These are phyloP conservation scores for Synanthedon vespiformis DNA, from an alignment of 2,888 invertebrate genomes.

Conservation along the genomic window DNA sequence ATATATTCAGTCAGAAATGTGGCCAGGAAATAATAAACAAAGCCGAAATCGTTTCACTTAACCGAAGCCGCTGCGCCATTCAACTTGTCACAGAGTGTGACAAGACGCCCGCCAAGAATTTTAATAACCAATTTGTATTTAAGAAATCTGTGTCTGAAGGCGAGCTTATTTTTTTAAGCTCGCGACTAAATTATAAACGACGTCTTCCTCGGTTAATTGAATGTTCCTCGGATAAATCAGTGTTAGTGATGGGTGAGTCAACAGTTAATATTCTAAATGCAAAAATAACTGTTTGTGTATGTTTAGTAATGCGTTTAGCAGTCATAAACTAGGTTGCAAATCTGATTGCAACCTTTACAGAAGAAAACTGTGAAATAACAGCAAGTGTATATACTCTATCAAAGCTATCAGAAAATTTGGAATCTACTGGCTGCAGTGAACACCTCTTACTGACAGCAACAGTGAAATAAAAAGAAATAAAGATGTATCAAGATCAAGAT, in stretches of 20 bases:
- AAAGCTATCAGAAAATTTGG: too few species aligned
- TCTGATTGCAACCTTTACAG: too few species aligned
- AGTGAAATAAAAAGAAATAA: too few species aligned
- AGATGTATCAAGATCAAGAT: too few species aligned
- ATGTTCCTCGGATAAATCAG: constrained; percentile 39
- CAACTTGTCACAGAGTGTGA: constrained; percentile 16
- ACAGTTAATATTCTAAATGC: background rate
- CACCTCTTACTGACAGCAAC: too few species aligned
- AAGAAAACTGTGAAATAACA: too few species aligned
- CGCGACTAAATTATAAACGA: constrained; percentile 29
- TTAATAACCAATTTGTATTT: constrained; percentile 68
- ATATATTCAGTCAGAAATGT: background rate
- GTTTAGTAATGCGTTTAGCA: too few species aligned
- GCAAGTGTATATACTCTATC: too few species aligned
- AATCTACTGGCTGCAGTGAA: too few species aligned
- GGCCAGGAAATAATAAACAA: background rate
- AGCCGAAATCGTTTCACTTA: background rate
- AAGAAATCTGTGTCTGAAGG: constrained; percentile 39
- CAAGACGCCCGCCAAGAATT: constrained; percentile 42
- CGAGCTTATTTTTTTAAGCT: constrained; percentile 8
- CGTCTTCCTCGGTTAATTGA: constrained; percentile 47
- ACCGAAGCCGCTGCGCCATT: constrained; percentile 2
- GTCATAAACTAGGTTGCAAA: too few species aligned
- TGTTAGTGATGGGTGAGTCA: constrained; percentile 16
- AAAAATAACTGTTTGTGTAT: background rate